Evolutionary conservation across 35 echinoderm and acorn worm species (phyloP).

Genomic region (Ptychodera flava): DNA sequence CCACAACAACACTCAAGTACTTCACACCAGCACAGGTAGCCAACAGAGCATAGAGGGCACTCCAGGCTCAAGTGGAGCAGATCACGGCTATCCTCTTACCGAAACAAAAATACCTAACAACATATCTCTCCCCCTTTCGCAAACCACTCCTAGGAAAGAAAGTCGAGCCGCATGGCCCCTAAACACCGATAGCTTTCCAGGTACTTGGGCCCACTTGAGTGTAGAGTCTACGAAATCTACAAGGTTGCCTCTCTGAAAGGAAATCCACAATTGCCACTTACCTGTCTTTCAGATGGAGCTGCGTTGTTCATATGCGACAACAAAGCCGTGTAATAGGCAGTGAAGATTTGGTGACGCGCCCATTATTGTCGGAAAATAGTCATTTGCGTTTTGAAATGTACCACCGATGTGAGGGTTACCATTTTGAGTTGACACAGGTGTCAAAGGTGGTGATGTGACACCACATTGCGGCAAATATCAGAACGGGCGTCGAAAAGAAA

Average conservation of each 20-base stretch:
- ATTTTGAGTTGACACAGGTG: not conserved
- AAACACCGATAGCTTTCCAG: not conserved
- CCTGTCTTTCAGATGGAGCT: not conserved
- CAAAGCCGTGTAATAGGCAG: no score
- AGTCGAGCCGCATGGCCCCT: not conserved
- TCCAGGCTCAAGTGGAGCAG: not conserved
- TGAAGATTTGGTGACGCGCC: no score
- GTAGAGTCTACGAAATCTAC: not conserved
- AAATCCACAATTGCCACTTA: not conserved
- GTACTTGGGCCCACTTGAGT: not conserved
- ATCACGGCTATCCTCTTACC: not conserved
- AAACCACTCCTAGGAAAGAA: not conserved
- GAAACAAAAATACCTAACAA: not conserved
- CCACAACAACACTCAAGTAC: not conserved
- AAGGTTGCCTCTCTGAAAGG: not conserved
- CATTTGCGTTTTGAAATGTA: not conserved
- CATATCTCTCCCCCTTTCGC: not conserved
- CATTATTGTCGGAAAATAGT: not conserved
- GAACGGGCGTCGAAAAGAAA: no score
- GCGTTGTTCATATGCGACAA: not conserved
- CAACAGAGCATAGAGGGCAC: not conserved
- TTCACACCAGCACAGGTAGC: not conserved
- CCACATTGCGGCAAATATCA: no score
- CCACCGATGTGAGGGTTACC: not conserved
- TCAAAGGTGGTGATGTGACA: no score